Conservation (phyloP, 2,113 vertebrate genomes). For the Macquaria ambigua region DNA sequence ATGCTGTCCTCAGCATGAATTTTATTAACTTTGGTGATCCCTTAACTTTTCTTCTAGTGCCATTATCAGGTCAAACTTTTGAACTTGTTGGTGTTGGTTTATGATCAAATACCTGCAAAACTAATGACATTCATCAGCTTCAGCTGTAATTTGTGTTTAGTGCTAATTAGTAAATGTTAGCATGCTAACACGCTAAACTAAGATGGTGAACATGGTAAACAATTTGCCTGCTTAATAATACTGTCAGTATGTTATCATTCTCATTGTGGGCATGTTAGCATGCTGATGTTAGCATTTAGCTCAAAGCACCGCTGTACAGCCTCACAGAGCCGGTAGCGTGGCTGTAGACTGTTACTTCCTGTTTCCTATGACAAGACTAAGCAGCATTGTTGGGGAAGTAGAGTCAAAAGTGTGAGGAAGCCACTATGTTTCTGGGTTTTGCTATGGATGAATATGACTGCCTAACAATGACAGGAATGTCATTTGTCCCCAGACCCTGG, state of each 20-base stretch:
- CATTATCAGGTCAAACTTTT: neutral
- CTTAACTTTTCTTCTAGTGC: too few species aligned
- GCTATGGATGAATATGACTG: neutral
- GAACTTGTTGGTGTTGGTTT: too few species aligned
- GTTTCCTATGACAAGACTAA: conserved; percentile 18
- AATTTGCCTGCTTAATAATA: neutral
- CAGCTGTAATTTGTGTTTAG: too few species aligned
- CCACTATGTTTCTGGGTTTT: conserved; percentile 21
- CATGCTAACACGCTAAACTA: neutral
- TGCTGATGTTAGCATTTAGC: neutral
- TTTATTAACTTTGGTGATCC: neutral
- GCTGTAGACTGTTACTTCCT: conserved; percentile 10
- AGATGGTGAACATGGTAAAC: neutral
- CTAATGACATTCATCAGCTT: too few species aligned
- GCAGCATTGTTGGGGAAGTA: conserved; percentile 51
- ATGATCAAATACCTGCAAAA: too few species aligned
- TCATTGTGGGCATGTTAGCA: neutral
- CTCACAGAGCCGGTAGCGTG: neutral
- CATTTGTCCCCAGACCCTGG: conserved; percentile 40
- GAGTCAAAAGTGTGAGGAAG: conserved; percentile 35
- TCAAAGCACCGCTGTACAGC: neutral
- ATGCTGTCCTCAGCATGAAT: neutral
- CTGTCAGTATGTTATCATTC: too few species aligned
- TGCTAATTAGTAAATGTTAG: too few species aligned
- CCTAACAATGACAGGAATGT: conserved; percentile 68